phyloP scores from a whole-genome alignment of 2,888 invertebrate species.

The Brenthis ino region DNA sequence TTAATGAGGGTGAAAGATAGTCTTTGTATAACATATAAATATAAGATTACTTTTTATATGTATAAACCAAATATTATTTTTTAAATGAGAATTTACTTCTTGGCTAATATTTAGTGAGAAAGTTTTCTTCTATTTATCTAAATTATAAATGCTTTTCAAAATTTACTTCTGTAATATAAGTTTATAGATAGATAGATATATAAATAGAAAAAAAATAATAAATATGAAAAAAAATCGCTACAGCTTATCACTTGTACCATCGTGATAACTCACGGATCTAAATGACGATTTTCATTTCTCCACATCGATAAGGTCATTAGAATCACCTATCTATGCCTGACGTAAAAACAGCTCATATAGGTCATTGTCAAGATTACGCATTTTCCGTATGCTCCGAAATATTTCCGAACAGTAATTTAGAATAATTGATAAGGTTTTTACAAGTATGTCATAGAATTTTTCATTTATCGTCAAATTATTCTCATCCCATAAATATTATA shows the following conservation, averaged over 20 bases:
- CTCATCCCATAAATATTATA: no score
- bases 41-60: no score
- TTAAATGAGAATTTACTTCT: no score
- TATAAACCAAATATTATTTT: no score
- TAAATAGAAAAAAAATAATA: background rate
- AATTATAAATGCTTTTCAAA: no score
- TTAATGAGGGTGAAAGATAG: no score
- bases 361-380: slow-evolving; percentile 34
- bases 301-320: slow-evolving; percentile 58
- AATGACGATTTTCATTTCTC: slow-evolving; percentile 67
- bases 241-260: slow-evolving; percentile 48
- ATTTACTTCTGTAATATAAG: background rate
- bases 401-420: slow-evolving; percentile 32
- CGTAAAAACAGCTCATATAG: slow-evolving; percentile 44
- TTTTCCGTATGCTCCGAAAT: slow-evolving; percentile 39
- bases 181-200: background rate
- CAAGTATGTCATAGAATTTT: background rate
- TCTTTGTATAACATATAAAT: no score
- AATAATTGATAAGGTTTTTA: slow-evolving; percentile 14
- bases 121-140: no score
- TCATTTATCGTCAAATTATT: background rate
- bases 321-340: slow-evolving; percentile 56
- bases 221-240: slow-evolving; percentile 15
- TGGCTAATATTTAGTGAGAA: no score
- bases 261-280: slow-evolving; percentile 69